Evolutionary conservation across 2,888 invertebrate genomes (phyloP), one percentile per base, ranked within the genome.

Genomic region (Pollenia amentaria): DNA sequence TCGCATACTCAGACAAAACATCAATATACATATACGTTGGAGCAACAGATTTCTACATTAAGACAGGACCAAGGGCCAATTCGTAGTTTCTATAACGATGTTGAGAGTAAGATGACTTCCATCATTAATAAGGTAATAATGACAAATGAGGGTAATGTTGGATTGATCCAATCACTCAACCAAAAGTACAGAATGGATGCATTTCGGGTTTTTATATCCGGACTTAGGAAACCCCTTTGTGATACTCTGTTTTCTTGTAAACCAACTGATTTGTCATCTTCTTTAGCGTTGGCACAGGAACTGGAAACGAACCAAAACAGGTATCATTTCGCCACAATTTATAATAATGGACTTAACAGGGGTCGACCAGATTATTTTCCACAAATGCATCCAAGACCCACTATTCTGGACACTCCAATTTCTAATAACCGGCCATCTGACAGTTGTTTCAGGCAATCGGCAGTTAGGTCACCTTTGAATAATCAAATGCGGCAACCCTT

Each of bases 1-100:
- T 85, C 67, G 82, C 86, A 14, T 83, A 83, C 42, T 48, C 77
- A 4, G 78, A 85, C 18, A 84, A 79, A 42, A 65, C 42, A 7
- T 84, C 83, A 11, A 87, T 84, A n/a, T n/a, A n/a, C n/a, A 14
- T 85, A 84, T 29, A 55, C 84, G 18, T 69, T 88, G 10, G 87
- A 89, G 1, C 88, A 87, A 29, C 79, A 88, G 46, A 44, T 88
- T 0, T 80, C 65, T n/a, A 88, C 86, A 42, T 55, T 89, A 10
- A 62, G 72, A 21, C 84, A 88, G 60, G 87, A 82, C 9, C 70
- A 73, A 14, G 29, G 73, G 29, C 44, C 84, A 11, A 55, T 87
- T 11, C 16, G 87, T 18, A 53, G n/a, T n/a, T n/a, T n/a, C n/a
- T n/a, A n/a, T n/a, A n/a, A n/a, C n/a, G n/a, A n/a, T n/a, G 87